Percentiles rank a stretch among this genome's conserved stretches.
Evolutionary conservation across 2,888 invertebrate species (phyloP).

Genomic region (Nomada fucata): DNA sequence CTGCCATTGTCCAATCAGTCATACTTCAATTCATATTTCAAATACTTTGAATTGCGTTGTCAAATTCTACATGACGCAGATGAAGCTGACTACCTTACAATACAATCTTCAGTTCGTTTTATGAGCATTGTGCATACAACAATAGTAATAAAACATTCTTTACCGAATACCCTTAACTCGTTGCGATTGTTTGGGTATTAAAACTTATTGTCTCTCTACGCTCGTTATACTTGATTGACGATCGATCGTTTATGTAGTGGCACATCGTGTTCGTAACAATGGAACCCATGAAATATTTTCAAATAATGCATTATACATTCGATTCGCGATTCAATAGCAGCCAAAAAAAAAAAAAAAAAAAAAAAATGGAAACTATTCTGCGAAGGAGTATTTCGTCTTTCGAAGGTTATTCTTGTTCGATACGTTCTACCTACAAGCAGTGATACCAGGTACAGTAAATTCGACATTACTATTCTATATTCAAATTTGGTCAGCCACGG

Average conservation of each 20-base stretch:
- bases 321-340: constrained; percentile 54
- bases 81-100: too few species aligned
- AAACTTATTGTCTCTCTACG: too few species aligned
- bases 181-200: too few species aligned
- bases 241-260: constrained; percentile 22
- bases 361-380: constrained; percentile 42
- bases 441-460: constrained; percentile 56
- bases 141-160: too few species aligned
- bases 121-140: too few species aligned
- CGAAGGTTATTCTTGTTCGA: constrained; percentile 43
- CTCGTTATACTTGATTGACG: background rate
- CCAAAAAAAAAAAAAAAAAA: constrained; percentile 51
- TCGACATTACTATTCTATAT: constrained; percentile 53
- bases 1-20: too few species aligned
- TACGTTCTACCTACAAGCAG: constrained; percentile 29
- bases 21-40: too few species aligned
- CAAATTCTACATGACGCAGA: too few species aligned
- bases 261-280: constrained; percentile 42
- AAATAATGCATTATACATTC: constrained; percentile 65
- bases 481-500: constrained; percentile 56
- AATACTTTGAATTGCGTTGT: too few species aligned
- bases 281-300: constrained; percentile 54
- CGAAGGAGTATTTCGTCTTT: constrained; percentile 37
- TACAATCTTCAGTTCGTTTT: too few species aligned
- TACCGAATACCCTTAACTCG: too few species aligned